Conservation (phyloP, 2,888 invertebrate genomes). For the Acronicta leporina region DNA sequence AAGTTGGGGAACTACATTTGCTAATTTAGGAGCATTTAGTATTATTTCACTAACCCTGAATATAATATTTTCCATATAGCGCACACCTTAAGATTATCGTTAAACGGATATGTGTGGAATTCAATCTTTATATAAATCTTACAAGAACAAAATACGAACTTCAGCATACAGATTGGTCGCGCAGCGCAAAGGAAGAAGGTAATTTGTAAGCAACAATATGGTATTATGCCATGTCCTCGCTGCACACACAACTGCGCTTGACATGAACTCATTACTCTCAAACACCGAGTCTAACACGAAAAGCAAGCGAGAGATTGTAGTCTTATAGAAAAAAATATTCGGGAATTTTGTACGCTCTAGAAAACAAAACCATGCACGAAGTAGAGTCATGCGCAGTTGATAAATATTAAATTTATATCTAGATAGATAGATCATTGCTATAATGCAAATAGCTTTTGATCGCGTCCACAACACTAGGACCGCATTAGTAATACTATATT, state of each 20-base stretch:
- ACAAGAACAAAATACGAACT: constrained; percentile 12
- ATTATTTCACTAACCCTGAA: neutral
- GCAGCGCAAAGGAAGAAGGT: constrained; percentile 26
- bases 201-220: constrained; percentile 32
- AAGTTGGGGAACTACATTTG: neutral
- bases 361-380: constrained; percentile 5
- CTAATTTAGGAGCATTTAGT: neutral
- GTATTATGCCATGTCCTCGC: constrained; percentile 8
- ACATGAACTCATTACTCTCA: constrained; percentile 14
- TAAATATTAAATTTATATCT: constrained; percentile 7
- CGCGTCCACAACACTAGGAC: constrained; percentile 30
- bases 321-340: constrained; percentile 9
- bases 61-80: neutral
- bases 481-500: constrained; percentile 37
- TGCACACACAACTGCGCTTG: constrained; percentile 8
- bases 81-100: neutral
- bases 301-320: constrained; percentile 20
- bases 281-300: constrained; percentile 19
- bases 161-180: constrained; percentile 11
- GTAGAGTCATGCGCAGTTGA: constrained; percentile 8
- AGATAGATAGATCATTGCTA: constrained; percentile 28
- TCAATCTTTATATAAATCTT: constrained; percentile 15
- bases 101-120: constrained; percentile 34
- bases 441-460: constrained; percentile 26
- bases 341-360: constrained; percentile 8